A percentile compares a stretch with the other conserved stretches of the same genome.
Conservation (phyloP, 2,888 invertebrate species). For the Muschampia plurimacula region DNA sequence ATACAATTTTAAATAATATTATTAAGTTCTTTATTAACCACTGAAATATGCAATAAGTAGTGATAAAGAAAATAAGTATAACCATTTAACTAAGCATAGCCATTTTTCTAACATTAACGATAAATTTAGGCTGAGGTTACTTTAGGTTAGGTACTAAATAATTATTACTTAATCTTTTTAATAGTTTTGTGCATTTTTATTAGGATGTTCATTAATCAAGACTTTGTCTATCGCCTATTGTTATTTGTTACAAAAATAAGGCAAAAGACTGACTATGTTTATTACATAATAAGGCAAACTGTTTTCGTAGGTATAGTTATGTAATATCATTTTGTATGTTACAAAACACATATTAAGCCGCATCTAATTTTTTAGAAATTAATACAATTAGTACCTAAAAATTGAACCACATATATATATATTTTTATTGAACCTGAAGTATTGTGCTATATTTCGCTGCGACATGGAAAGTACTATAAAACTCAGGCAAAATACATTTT, state of each 20-base stretch:
- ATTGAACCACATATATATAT: neutral
- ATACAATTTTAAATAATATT: neutral
- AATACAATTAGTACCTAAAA: neutral
- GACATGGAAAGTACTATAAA: neutral
- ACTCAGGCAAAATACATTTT: too few species aligned
- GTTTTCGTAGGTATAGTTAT: neutral
- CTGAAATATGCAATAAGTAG: neutral
- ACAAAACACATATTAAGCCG: neutral
- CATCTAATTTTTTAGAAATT: neutral
- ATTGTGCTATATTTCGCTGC: slow-evolving; percentile 4
- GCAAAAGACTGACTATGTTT: slow-evolving; percentile 23
- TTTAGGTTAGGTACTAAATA: neutral
- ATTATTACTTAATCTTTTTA: neutral
- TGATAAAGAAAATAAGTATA: neutral
- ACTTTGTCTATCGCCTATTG: slow-evolving; percentile 53
- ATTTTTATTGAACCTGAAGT: neutral
- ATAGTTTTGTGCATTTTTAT: slow-evolving; percentile 10
- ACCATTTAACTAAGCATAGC: neutral
- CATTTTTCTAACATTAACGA: neutral
- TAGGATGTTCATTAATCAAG: neutral
- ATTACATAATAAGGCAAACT: slow-evolving; percentile 26
- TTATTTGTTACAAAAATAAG: slow-evolving; percentile 34
- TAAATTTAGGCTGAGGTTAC: neutral
- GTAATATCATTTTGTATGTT: neutral
- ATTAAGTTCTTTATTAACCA: neutral